Evolutionary conservation across 2,888 invertebrate species (phyloP).

Genomic region (Phymatocera aterrima): DNA sequence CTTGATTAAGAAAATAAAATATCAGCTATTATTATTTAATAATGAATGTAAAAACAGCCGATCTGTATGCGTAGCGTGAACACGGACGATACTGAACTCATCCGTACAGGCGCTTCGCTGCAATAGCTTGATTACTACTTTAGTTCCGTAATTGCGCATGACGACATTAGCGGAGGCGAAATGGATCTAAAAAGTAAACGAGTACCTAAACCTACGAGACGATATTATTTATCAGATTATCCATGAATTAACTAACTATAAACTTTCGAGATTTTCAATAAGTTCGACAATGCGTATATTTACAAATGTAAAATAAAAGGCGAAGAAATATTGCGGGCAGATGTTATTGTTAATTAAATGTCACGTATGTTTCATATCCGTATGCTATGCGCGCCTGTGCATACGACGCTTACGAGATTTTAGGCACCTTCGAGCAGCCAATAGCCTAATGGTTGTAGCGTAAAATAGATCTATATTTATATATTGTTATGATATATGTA

Average conservation of each 20-base stretch:
- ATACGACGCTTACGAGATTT: not conserved
- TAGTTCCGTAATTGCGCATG: slow-evolving; percentile 1
- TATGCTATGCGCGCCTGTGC: not conserved
- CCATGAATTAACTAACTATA: not conserved
- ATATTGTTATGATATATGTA: not conserved
- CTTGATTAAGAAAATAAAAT: slow-evolving; percentile 29
- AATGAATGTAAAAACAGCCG: slow-evolving; percentile 24
- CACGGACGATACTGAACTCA: slow-evolving; percentile 38
- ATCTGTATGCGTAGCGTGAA: slow-evolving; percentile 5
- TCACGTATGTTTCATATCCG: not conserved
- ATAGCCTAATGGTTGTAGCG: slow-evolving; percentile 1
- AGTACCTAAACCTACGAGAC: slow-evolving; percentile 30
- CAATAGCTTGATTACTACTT: not conserved
- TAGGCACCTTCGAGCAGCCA: slow-evolving; percentile 34
- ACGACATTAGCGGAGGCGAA: slow-evolving; percentile 6
- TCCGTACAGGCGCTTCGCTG: not conserved
- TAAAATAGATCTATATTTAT: slow-evolving; percentile 18
- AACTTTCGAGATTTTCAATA: not conserved
- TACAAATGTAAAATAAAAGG: not conserved
- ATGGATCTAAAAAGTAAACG: slow-evolving; percentile 42
- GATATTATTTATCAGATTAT: slow-evolving; percentile 8
- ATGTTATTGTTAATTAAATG: slow-evolving; percentile 1
- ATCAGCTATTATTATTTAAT: not conserved
- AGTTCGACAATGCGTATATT: not conserved
- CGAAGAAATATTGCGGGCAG: no score